Conservation (phyloP, 1,140 invertebrate genomes). For the Ruditapes philippinarum region DNA sequence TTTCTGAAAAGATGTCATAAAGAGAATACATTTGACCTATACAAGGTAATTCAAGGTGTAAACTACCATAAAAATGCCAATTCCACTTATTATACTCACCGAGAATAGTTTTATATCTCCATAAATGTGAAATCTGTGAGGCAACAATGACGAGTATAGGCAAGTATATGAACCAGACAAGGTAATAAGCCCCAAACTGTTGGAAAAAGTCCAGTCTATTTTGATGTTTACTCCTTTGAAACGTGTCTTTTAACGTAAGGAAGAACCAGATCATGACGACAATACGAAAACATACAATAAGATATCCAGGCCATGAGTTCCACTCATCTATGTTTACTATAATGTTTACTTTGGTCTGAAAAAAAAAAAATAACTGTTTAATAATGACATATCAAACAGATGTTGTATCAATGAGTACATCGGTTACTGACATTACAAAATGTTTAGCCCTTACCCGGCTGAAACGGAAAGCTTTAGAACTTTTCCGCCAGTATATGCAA, state of each 20-base stretch:
- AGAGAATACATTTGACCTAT: too few species aligned
- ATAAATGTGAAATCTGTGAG: conserved; percentile 96
- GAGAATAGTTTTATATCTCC: conserved; percentile 97
- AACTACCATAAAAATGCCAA: too few species aligned
- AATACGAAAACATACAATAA: conserved; percentile 95
- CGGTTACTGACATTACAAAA: too few species aligned
- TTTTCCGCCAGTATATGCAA: too few species aligned
- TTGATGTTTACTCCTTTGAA: conserved; percentile 86
- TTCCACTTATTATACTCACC: conserved; percentile 92
- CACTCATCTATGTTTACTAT: conserved; percentile 99
- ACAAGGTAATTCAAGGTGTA: too few species aligned
- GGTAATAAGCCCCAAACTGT: conserved; percentile 98
- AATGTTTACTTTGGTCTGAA: conserved; percentile 96
- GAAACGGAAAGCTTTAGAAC: too few species aligned
- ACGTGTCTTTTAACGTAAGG: conserved; percentile 91
- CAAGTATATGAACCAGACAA: conserved; percentile 99
- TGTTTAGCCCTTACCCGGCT: too few species aligned
- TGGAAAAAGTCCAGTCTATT: conserved; percentile 97
- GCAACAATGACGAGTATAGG: conserved; percentile 97
- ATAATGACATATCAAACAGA: too few species aligned
- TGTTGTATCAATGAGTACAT: too few species aligned
- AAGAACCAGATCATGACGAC: conserved; percentile 98
- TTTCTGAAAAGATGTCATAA: too few species aligned
- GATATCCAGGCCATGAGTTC: conserved; percentile 98
- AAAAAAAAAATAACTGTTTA: conserved; percentile 43